phyloP scores from a whole-genome alignment of 2,888 invertebrate species.

The Apodemia mormo region DNA sequence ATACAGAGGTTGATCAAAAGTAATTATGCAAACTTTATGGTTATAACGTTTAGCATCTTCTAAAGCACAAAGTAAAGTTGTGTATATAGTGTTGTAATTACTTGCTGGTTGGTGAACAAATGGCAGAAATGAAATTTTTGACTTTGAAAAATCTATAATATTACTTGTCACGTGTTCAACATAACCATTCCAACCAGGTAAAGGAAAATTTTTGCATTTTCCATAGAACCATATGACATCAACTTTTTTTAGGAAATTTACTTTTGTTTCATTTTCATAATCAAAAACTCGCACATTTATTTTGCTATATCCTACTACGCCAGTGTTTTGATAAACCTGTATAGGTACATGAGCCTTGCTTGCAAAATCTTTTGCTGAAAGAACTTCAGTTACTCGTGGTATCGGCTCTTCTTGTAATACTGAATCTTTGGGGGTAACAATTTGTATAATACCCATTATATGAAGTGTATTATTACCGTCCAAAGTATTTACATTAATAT shows the following conservation, averaged over 20 bases:
- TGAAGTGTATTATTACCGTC: constrained; percentile 37
- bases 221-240: constrained; percentile 43
- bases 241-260: constrained; percentile 32
- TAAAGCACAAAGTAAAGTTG: constrained; percentile 39
- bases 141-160: constrained; percentile 33
- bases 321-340: constrained; percentile 35
- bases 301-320: neutral
- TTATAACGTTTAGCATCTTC: constrained; percentile 38
- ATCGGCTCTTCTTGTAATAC: constrained; percentile 29
- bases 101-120: constrained; percentile 38
- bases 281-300: constrained; percentile 39
- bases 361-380: constrained; percentile 41
- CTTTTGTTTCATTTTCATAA: constrained; percentile 34
- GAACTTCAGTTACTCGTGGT: constrained; percentile 28
- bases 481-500: constrained; percentile 38
- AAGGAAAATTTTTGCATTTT: constrained; percentile 42
- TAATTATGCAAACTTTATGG: constrained; percentile 44
- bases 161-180: constrained; percentile 40
- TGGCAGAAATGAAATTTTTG: constrained; percentile 34
- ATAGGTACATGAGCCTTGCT: constrained; percentile 44
- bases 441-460: constrained; percentile 37
- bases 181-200: constrained; percentile 48
- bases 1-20: constrained; percentile 41
- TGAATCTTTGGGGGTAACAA: constrained; percentile 25
- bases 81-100: constrained; percentile 37